phyloP scores from a whole-genome alignment of 92 coral and sea anemone species.

The Porites evermanni region DNA sequence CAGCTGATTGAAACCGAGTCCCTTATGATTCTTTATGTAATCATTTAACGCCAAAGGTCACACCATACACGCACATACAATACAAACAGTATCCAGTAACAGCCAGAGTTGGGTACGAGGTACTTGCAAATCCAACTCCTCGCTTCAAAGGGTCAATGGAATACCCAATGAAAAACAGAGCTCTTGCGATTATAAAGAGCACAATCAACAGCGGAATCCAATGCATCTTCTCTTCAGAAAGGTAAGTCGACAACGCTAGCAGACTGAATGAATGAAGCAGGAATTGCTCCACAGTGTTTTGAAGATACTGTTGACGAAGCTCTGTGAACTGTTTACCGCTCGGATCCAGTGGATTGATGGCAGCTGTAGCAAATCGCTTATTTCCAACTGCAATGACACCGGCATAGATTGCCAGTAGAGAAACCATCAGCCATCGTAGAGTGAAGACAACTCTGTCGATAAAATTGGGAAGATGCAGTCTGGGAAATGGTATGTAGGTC shows the following conservation, averaged over 20 bases:
- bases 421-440: slow-evolving; percentile 49
- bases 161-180: slow-evolving; percentile 70
- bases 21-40: no score
- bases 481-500: slow-evolving; percentile 16
- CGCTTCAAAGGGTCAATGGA: slow-evolving; percentile 37
- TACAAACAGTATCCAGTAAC: slow-evolving; percentile 51
- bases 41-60: no score
- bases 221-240: slow-evolving; percentile 58
- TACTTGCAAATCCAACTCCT: slow-evolving; percentile 55
- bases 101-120: slow-evolving; percentile 42
- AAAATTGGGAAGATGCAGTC: slow-evolving; percentile 49
- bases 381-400: slow-evolving; percentile 60
- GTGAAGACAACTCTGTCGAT: slow-evolving; percentile 60
- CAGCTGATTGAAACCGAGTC: no score
- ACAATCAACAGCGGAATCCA: slow-evolving; percentile 50
- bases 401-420: slow-evolving; percentile 47
- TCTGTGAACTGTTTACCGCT: slow-evolving; percentile 39
- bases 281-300: slow-evolving; percentile 77
- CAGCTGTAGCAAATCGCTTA: slow-evolving; percentile 48
- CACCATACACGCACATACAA: slow-evolving; percentile 25
- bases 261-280: slow-evolving; percentile 55
- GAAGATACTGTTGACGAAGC: slow-evolving; percentile 42
- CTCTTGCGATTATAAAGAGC: slow-evolving; percentile 53
- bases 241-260: slow-evolving; percentile 54
- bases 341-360: slow-evolving; percentile 60